Percentiles rank a stretch among this genome's conserved stretches.
Conservation (phyloP, 1,140 invertebrate genomes). For the Wiebesia pumilae region DNA sequence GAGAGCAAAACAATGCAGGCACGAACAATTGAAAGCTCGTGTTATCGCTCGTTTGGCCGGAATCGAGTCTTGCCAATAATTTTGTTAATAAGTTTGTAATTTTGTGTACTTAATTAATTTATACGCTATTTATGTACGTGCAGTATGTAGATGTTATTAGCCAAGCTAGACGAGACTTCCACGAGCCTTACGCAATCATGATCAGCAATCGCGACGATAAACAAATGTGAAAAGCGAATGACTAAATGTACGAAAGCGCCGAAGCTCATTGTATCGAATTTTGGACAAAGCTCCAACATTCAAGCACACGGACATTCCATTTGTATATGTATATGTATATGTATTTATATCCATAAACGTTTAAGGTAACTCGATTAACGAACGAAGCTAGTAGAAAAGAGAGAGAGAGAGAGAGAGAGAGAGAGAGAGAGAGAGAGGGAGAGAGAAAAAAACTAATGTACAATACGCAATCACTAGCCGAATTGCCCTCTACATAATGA, state of each 20-base stretch:
- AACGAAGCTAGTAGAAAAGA: constrained; percentile 12
- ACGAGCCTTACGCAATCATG: constrained; percentile 49
- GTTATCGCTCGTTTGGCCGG: constrained; percentile 53
- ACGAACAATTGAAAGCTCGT: neutral
- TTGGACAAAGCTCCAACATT: constrained; percentile 29
- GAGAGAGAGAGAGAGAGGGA: too few relatives aligned
- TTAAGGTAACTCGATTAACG: constrained; percentile 9
- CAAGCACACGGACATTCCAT: constrained; percentile 49
- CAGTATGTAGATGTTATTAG: constrained; percentile 61
- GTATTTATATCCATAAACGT: constrained; percentile 45
- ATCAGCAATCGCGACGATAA: neutral
- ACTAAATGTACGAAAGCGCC: neutral
- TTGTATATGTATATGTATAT: constrained; percentile 54
- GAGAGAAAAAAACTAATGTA: constrained; percentile 35
- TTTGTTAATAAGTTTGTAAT: constrained; percentile 76
- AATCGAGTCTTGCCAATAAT: constrained; percentile 73
- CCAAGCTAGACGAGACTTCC: constrained; percentile 71
- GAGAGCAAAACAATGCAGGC: constrained; percentile 1
- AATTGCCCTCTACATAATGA: constrained; percentile 32
- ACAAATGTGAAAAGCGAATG: constrained; percentile 34
- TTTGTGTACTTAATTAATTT: constrained; percentile 75
- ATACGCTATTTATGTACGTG: constrained; percentile 72
- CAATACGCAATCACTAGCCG: constrained; percentile 49
- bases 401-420: neutral
- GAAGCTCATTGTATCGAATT: neutral